Percentiles rank a stretch among this genome's conserved stretches.
Conservation (phyloP, 2,888 invertebrate genomes). For the Drosophila ezoana region DNA sequence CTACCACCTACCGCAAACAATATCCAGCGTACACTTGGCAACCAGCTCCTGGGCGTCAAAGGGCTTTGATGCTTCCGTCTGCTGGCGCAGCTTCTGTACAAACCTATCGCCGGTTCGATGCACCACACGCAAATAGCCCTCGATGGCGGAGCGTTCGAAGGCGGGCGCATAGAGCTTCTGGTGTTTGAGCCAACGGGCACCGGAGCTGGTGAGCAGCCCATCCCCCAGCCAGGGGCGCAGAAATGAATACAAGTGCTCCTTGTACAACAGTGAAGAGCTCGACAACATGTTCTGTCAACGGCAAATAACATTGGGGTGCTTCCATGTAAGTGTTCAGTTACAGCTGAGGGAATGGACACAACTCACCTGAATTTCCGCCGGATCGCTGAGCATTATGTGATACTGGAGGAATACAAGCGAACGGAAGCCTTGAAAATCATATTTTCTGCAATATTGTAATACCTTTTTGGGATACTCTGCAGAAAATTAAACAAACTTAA, state of each 20-base stretch:
- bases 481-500: not conserved
- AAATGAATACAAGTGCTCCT: constrained; percentile 84
- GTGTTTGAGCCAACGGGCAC: constrained; percentile 85
- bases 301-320: not conserved
- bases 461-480: constrained; percentile 81
- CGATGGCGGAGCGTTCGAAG: constrained; percentile 82
- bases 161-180: constrained; percentile 86
- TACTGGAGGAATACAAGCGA: constrained; percentile 74
- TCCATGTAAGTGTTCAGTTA: not conserved
- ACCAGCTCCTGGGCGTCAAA: constrained; percentile 86
- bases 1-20: constrained; percentile 78
- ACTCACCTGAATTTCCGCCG: constrained; percentile 81
- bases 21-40: constrained; percentile 85
- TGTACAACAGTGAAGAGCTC: constrained; percentile 85
- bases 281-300: constrained; percentile 74
- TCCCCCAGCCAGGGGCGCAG: constrained; percentile 85
- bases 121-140: constrained; percentile 83
- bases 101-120: constrained; percentile 85
- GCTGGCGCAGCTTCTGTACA: constrained; percentile 75
- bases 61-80: constrained; percentile 32
- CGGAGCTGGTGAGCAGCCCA: constrained; percentile 85
- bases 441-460: constrained; percentile 78
- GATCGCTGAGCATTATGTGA: constrained; percentile 78
- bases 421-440: constrained; percentile 77
- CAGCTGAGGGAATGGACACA: not conserved